Conservation (phyloP, 92 coral and sea anemone species). For the Scolanthus callimorphus region DNA sequence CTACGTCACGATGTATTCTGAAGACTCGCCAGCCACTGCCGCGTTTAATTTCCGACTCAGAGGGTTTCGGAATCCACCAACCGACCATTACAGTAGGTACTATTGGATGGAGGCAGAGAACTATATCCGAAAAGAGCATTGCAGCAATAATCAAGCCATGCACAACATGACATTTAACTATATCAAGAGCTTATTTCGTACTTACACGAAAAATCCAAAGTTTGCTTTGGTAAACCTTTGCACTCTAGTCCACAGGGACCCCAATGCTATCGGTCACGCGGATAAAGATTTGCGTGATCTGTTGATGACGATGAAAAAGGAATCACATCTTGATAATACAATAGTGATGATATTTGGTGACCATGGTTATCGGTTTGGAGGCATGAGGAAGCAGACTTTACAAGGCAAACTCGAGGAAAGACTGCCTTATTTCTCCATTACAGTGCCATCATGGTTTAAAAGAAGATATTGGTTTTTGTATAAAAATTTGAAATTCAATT, state of each 20-base stretch:
- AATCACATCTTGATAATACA: constrained; percentile 30
- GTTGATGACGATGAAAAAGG: constrained; percentile 23
- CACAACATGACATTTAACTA: constrained; percentile 56
- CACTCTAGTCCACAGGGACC: constrained; percentile 31
- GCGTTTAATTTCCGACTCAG: constrained; percentile 72
- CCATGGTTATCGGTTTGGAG: constrained; percentile 51
- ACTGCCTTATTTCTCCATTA: constrained; percentile 45
- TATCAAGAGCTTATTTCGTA: constrained; percentile 42
- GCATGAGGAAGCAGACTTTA: constrained; percentile 41
- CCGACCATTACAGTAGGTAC: constrained; percentile 53
- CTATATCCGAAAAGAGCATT: constrained; percentile 17
- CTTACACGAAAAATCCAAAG: constrained; percentile 51
- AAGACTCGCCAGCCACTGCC: constrained; percentile 67
- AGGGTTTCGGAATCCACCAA: constrained; percentile 64
- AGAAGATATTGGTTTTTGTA: constrained; percentile 12
- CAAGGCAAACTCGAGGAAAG: constrained; percentile 61
- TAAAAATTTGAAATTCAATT: constrained; percentile 22
- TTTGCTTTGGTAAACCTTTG: constrained; percentile 36
- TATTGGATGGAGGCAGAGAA: constrained; percentile 60
- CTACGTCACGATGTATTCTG: constrained; percentile 68
- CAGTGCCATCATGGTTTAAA: constrained; percentile 45
- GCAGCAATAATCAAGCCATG: constrained; percentile 39
- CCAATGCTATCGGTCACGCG: constrained; percentile 33
- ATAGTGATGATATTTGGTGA: constrained; percentile 40
- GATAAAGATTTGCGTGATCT: constrained; percentile 34